Evolutionary conservation across 2,797 vertebrate genomes (phyloP).

Genomic region (Notolepis coatsorum): DNA sequence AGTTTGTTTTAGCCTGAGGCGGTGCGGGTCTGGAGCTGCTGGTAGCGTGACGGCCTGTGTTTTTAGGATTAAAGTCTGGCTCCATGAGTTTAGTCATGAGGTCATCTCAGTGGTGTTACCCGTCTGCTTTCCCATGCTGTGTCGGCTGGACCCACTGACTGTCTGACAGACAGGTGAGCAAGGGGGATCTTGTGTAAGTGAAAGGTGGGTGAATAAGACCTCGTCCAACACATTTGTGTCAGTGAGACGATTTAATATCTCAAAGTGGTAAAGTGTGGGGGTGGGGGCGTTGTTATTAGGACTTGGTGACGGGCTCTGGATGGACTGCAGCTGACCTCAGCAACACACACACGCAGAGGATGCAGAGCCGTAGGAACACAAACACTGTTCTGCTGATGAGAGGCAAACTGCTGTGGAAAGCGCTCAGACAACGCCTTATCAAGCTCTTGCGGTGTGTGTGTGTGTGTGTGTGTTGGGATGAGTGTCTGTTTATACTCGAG

Average conservation of each 20-base stretch:
- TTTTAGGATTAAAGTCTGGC: conserved; percentile 78
- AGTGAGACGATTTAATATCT: background rate
- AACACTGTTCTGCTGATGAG: conserved; percentile 63
- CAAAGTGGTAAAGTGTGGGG: too few relatives aligned
- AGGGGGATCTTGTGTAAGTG: background rate
- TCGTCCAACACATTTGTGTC: conserved; percentile 21
- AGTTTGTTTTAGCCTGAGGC: conserved; percentile 49
- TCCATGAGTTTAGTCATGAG: conserved; percentile 58
- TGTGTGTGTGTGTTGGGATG: conserved; percentile 27
- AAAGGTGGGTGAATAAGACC: background rate
- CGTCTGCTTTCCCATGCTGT: conserved; percentile 55
- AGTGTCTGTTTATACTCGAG: conserved; percentile 11
- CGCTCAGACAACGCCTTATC: conserved; percentile 50
- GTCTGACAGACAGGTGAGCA: background rate
- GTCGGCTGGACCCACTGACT: background rate
- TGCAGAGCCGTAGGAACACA: background rate
- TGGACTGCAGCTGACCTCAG: conserved; percentile 51
- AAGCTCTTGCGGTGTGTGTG: conserved; percentile 38
- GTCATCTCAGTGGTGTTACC: conserved; percentile 49
- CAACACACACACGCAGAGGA: background rate
- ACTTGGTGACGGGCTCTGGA: conserved; percentile 55
- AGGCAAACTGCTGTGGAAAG: conserved; percentile 42
- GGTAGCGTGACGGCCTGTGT: conserved; percentile 54
- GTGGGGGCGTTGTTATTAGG: conserved; percentile 8
- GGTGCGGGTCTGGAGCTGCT: conserved; percentile 31